Percentiles rank a stretch among this genome's conserved stretches.
These are phyloP conservation scores for Hyperoodon ampullatus DNA, from an alignment of 2,113 vertebrate genomes.

Conservation along the genomic window DNA sequence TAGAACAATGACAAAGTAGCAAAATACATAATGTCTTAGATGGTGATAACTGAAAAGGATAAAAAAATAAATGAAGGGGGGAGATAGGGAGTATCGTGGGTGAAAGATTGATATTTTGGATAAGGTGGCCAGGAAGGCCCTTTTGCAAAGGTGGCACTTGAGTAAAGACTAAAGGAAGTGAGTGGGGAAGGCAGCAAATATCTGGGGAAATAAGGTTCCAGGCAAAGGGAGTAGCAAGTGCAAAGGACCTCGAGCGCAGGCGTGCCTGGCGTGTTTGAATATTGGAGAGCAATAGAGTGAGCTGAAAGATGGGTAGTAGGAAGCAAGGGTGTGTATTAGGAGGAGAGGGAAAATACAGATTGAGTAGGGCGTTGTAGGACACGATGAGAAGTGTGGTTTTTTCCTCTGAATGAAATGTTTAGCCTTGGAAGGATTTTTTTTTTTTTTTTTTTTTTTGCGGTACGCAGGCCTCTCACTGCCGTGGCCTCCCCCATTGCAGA, in stretches of 20 bases:
- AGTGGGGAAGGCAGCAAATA: not conserved
- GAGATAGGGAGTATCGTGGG: not conserved
- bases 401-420: not conserved
- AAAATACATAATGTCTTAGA: not conserved
- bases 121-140: not conserved
- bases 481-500: no score
- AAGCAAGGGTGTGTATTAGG: not conserved
- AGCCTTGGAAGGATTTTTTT: not conserved
- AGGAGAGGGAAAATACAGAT: not conserved
- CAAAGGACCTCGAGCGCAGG: not conserved
- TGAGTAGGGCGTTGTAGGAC: not conserved
- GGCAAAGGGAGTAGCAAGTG: not conserved
- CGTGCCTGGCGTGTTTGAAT: not conserved
- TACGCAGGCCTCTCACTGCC: no score
- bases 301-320: not conserved
- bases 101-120: conserved; percentile 6
- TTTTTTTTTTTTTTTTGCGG: no score
- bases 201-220: not conserved
- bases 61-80: not conserved
- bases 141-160: not conserved
- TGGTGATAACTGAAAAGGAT: not conserved
- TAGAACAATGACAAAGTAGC: not conserved
- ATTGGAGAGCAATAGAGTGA: not conserved
- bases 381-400: not conserved
- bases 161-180: not conserved